phyloP scores from a whole-genome alignment of 2,113 vertebrate genomes.

The Cephalopholis sonnerati region DNA sequence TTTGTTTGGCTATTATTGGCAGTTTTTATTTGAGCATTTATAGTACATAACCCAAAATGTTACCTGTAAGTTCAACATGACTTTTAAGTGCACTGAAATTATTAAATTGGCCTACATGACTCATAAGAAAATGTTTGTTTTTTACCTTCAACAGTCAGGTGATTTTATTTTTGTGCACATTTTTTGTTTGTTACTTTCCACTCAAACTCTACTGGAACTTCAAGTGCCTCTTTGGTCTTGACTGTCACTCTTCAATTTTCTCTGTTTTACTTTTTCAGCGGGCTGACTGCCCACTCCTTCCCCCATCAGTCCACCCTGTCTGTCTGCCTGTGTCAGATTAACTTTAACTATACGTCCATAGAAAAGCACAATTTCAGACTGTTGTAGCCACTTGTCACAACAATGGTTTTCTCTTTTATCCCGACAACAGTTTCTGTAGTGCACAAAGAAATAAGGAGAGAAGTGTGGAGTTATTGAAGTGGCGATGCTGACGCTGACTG shows the following conservation, averaged over 20 bases:
- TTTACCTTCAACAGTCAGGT: not conserved
- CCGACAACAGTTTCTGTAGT: not conserved
- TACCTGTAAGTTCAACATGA: not conserved
- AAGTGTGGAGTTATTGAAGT: not conserved
- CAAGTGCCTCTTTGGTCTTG: slow-evolving; percentile 23
- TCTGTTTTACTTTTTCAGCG: not conserved
- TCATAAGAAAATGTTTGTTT: not conserved
- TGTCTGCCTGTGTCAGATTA: slow-evolving; percentile 14
- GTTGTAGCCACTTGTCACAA: not conserved
- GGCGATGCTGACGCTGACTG: not conserved
- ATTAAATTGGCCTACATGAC: not conserved
- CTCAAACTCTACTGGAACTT: not conserved
- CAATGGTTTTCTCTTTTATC: not conserved
- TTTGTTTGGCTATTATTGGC: no score
- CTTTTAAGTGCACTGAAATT: not conserved
- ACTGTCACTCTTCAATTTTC: slow-evolving; percentile 26
- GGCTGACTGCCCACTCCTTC: not conserved
- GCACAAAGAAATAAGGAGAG: not conserved
- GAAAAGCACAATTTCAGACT: not conserved
- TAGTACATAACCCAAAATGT: no score
- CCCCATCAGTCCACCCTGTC: not conserved
- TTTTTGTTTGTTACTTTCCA: not conserved
- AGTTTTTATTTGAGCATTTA: no score
- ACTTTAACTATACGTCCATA: not conserved
- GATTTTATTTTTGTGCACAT: not conserved